These are phyloP conservation scores for Polypedilum vanderplanki DNA, from an alignment of 1,140 invertebrate genomes.

Conservation along the genomic window DNA sequence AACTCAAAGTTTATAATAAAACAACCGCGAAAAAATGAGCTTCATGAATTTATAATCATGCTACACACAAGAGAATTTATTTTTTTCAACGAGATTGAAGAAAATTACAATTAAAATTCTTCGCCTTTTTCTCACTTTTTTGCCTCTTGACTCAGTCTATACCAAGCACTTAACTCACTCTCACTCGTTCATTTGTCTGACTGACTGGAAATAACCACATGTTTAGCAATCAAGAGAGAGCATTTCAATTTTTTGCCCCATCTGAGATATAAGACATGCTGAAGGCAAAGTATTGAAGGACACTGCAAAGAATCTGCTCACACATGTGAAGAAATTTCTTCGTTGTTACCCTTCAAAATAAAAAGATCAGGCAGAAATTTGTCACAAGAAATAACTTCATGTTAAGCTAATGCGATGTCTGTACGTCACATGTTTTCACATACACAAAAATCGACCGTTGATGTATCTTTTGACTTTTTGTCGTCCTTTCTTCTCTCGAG, in stretches of 20 bases:
- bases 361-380: not conserved
- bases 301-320: not conserved
- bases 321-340: not conserved
- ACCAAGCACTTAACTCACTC: too few relatives aligned
- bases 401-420: not conserved
- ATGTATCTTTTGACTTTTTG: constrained; percentile 6
- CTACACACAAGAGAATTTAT: not conserved
- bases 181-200: too few relatives aligned
- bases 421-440: not conserved
- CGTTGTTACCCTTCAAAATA: not conserved
- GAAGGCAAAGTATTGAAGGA: too few relatives aligned
- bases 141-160: not conserved
- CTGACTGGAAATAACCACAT: too few relatives aligned
- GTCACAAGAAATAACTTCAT: not conserved
- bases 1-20: too few relatives aligned
- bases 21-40: too few relatives aligned
- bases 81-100: not conserved
- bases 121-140: not conserved
- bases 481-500: not conserved
- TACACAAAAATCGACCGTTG: not conserved
- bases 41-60: constrained; percentile 25
- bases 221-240: too few relatives aligned
- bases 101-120: constrained; percentile 25
- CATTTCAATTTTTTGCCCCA: too few relatives aligned
- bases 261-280: too few relatives aligned